These are phyloP conservation scores for Diplogasteroides magnus DNA, from an alignment of 1,140 invertebrate genomes.

Conservation along the genomic window DNA sequence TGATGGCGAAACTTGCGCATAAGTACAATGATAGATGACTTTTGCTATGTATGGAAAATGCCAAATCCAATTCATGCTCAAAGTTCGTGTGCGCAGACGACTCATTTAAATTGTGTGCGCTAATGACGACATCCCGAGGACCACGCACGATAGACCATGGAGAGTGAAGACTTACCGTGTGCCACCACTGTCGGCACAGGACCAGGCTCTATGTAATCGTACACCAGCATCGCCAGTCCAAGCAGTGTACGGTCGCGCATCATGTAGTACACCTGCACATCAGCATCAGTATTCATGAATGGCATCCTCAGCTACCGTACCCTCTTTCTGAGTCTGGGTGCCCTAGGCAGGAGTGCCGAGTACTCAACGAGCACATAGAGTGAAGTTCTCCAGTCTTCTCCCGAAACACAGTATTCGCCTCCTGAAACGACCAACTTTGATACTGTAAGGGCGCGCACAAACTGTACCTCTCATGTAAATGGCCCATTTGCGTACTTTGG, in stretches of 20 bases:
- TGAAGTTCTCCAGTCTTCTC: background rate
- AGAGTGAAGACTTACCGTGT: constrained; percentile 4
- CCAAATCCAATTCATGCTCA: too few species aligned
- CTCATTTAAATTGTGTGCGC: too few species aligned
- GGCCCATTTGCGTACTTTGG: background rate
- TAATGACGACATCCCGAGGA: too few species aligned
- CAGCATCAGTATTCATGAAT: background rate
- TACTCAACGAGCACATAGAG: constrained; percentile 16
- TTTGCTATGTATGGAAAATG: too few species aligned
- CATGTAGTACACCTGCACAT: constrained; percentile 14
- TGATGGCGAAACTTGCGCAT: too few species aligned
- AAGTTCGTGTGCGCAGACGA: too few species aligned
- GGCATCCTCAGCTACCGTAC: constrained; percentile 11
- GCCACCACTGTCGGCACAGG: constrained; percentile 8
- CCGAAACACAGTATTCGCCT: background rate
- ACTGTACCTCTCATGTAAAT: background rate
- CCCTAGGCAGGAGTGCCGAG: constrained; percentile 21
- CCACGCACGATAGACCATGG: too few species aligned
- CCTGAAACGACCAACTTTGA: background rate
- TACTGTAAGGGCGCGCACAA: background rate
- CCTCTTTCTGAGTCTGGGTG: constrained; percentile 20
- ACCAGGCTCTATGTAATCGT: constrained; percentile 24
- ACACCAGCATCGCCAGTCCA: constrained; percentile 21
- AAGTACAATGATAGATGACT: too few species aligned
- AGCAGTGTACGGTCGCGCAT: constrained; percentile 6